Evolutionary conservation across 1,140 invertebrate genomes (phyloP).

Genomic region (Drosophila obscura): DNA sequence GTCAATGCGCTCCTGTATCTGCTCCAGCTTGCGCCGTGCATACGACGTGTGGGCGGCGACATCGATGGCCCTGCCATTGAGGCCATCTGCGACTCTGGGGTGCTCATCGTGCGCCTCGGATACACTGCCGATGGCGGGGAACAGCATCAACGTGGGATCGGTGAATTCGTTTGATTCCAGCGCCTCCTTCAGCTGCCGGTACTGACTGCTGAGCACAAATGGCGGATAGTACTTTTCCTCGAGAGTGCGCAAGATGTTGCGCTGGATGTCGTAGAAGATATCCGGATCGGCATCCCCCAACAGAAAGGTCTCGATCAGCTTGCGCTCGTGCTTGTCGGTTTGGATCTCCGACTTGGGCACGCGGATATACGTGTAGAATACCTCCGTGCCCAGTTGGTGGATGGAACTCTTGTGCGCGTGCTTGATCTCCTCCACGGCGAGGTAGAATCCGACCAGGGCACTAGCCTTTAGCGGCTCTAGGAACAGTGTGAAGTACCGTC

Average conservation of each 20-base stretch:
- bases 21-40: constrained; percentile 91
- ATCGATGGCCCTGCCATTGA: constrained; percentile 84
- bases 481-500: constrained; percentile 91
- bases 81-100: constrained; percentile 60
- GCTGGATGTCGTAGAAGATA: constrained; percentile 94
- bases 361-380: constrained; percentile 94
- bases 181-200: constrained; percentile 90
- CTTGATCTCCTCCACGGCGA: constrained; percentile 93
- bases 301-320: constrained; percentile 94
- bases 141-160: constrained; percentile 78
- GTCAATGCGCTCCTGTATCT: constrained; percentile 90
- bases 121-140: constrained; percentile 37
- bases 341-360: constrained; percentile 91
- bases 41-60: constrained; percentile 93
- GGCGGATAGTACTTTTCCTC: constrained; percentile 95
- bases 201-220: constrained; percentile 93
- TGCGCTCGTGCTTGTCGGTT: constrained; percentile 85
- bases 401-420: constrained; percentile 89
- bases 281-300: constrained; percentile 92
- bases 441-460: constrained; percentile 93
- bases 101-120: constrained; percentile 74
- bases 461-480: constrained; percentile 92
- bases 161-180: constrained; percentile 88
- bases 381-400: constrained; percentile 94
- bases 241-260: constrained; percentile 90